Conservation (phyloP, 1,140 invertebrate genomes). For the Epicauta chinensis region DNA sequence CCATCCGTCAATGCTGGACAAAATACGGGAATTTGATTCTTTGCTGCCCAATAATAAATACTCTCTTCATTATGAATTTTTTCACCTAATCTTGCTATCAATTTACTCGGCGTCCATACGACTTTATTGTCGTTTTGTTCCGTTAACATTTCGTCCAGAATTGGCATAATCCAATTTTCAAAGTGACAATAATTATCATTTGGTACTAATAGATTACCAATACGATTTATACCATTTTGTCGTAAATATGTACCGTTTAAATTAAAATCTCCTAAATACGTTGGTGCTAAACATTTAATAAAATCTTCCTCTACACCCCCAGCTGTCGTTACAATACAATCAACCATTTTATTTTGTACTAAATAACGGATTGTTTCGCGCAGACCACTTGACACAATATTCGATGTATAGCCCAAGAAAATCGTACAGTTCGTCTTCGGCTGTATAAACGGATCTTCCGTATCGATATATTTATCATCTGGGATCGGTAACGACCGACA, state of each 20-base stretch:
- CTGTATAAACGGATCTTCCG: slow-evolving; percentile 74
- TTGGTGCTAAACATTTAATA: slow-evolving; percentile 96
- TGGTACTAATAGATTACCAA: slow-evolving; percentile 95
- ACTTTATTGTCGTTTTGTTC: slow-evolving; percentile 75
- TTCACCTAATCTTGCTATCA: slow-evolving; percentile 78
- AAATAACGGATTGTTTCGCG: slow-evolving; percentile 87
- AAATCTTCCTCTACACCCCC: slow-evolving; percentile 99
- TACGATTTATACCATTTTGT: slow-evolving; percentile 90
- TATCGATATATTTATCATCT: slow-evolving; percentile 60
- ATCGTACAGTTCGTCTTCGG: slow-evolving; percentile 85
- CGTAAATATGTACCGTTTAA: slow-evolving; percentile 72
- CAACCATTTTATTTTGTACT: slow-evolving; percentile 86
- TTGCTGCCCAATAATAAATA: slow-evolving; percentile 97
- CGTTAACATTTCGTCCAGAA: slow-evolving; percentile 83
- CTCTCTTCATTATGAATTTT: slow-evolving; percentile 88
- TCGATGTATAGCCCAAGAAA: slow-evolving; percentile 97
- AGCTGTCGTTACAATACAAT: slow-evolving; percentile 95
- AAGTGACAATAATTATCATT: slow-evolving; percentile 99
- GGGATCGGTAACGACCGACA: slow-evolving; percentile 57
- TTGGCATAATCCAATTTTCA: slow-evolving; percentile 96
- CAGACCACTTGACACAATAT: slow-evolving; percentile 92
- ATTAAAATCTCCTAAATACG: slow-evolving; percentile 87
- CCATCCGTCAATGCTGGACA: slow-evolving; percentile 98
- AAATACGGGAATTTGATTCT: slow-evolving; percentile 97
- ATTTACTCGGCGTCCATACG: slow-evolving; percentile 91